Percentiles rank a stretch among this genome's conserved stretches.
Evolutionary conservation across 2,888 invertebrate genomes (phyloP).

Genomic region (Drymonia ruficornis): DNA sequence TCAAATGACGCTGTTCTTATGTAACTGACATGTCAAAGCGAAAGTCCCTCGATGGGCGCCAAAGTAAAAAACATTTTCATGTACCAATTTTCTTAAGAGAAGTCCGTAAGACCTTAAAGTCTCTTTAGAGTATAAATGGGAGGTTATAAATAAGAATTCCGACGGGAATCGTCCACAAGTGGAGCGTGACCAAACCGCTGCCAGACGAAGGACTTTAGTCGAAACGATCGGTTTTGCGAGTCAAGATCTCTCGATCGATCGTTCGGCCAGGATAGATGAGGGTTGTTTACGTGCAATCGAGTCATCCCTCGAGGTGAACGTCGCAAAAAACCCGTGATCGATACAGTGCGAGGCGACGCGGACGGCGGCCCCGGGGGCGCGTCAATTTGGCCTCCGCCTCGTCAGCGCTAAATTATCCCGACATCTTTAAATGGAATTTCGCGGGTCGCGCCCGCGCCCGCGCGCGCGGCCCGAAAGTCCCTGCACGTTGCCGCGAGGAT

Average conservation of each 20-base stretch:
- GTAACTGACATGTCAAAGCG: constrained; percentile 4
- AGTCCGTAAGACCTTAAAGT: not conserved
- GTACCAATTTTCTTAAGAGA: not conserved
- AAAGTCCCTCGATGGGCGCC: constrained; percentile 23
- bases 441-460: constrained; percentile 61
- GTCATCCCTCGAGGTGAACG: constrained; percentile 60
- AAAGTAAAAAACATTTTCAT: constrained; percentile 11
- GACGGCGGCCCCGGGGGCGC: constrained; percentile 67
- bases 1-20: constrained; percentile 13
- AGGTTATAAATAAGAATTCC: not conserved
- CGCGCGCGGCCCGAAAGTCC: constrained; percentile 66
- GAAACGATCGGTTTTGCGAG: constrained; percentile 45
- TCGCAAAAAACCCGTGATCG: constrained; percentile 68
- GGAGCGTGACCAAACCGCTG: constrained; percentile 44
- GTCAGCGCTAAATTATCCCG: constrained; percentile 83
- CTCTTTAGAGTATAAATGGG: not conserved
- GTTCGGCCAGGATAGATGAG: constrained; percentile 58
- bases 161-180: constrained; percentile 7
- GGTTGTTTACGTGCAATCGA: constrained; percentile 69
- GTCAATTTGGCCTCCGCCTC: constrained; percentile 79
- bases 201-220: constrained; percentile 43
- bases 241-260: constrained; percentile 54
- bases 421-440: constrained; percentile 84
- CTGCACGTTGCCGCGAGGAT: constrained; percentile 60
- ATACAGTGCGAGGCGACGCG: constrained; percentile 66